Conservation (phyloP, 2,113 vertebrate genomes). For the Grantiella picta region DNA sequence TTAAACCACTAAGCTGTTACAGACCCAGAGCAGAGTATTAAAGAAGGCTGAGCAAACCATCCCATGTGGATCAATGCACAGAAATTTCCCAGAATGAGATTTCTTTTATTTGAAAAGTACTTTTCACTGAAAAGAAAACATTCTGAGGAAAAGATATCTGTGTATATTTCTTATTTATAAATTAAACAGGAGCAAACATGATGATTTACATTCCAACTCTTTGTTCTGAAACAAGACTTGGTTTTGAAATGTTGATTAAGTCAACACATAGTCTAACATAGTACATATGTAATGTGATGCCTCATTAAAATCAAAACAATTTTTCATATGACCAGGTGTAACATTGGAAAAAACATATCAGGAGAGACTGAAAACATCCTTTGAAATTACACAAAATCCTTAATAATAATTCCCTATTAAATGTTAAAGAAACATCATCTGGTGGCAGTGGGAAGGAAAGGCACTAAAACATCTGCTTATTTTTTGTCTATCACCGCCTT, state of each 20-base stretch:
- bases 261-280: neutral
- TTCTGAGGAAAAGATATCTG: neutral
- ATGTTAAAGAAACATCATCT: neutral
- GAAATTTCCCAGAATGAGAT: neutral
- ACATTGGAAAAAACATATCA: neutral
- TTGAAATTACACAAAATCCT: neutral
- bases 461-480: neutral
- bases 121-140: neutral
- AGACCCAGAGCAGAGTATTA: neutral
- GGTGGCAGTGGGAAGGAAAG: neutral
- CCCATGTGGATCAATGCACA: neutral
- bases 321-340: neutral
- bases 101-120: neutral
- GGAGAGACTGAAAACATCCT: neutral
- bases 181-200: neutral
- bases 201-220: neutral
- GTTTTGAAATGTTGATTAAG: neutral
- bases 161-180: neutral
- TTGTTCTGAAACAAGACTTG: neutral
- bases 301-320: neutral
- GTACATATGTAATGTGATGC: neutral
- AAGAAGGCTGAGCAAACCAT: neutral
- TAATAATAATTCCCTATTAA: neutral
- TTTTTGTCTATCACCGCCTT: neutral
- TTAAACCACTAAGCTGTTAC: neutral